Evolutionary conservation across 2,113 vertebrate species (phyloP), one percentile per base, ranked within the genome.

Genomic region (Centropus bengalensis): DNA sequence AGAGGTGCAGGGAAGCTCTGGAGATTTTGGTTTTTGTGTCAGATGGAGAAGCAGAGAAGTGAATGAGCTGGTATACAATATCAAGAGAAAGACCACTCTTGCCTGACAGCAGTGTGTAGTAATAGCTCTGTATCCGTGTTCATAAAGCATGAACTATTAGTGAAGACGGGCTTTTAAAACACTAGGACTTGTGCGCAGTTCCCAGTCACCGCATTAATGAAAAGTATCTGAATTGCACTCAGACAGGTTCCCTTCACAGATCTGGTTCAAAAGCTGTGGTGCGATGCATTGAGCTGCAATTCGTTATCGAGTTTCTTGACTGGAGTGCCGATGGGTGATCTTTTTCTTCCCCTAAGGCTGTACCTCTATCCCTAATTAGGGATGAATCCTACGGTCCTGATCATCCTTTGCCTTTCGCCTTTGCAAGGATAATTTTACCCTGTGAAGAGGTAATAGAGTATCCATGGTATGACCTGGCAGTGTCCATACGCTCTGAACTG

Each of bases 91-190:
- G 51, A 76, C 17, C 32, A 22, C 7, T 91, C 62, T 91, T 84
- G 73, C 86, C 60, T 93, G 78, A 69, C 78, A 91, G 49, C 69
- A 82, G 6, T 42, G 19, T 56, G 16, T 66, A n/a, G 78, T 79
- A 42, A 62, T 33, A 68, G 33, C 64, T 76, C 70, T 49, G 38
- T 54, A 51, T 70, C 38, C 85, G 70, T 85, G 67, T 30, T 86
- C 67, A 63, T 11, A 76, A 82, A 73, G 74, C 51, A 69, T 74
- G 78, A 92, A 82, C 55, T 85, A 44, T 86, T 91, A 91, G 93
- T 45, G 47, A 86, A 89, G 87, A 64, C 21, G 89, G 74, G 17
- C n/a, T 83, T 96, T 85, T 45, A 76, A 91, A 94, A 79, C 56
- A n/a, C 71, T 78, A 79, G 84, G 30, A 40, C 60, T 69, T 42